A percentile compares a stretch with the other conserved stretches of the same genome.
These are phyloP conservation scores for Passer montanus DNA, from an alignment of 2,113 vertebrate genomes.

Conservation along the genomic window DNA sequence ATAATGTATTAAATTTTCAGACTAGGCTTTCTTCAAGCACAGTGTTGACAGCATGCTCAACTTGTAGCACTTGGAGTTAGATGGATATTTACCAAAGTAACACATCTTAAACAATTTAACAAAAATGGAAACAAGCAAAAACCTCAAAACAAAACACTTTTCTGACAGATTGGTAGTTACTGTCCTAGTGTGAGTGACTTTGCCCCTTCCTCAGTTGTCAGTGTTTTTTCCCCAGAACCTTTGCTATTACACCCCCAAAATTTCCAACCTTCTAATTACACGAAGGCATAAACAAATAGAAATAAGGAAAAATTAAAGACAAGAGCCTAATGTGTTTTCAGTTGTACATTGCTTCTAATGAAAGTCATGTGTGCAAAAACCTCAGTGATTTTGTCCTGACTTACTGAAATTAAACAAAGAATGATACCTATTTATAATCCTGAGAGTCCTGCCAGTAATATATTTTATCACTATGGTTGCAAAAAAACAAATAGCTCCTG, in stretches of 20 bases:
- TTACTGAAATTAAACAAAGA: constrained; percentile 45
- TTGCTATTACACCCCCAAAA: background rate
- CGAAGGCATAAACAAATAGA: background rate
- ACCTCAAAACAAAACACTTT: background rate
- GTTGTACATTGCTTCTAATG: background rate
- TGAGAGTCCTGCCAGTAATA: background rate
- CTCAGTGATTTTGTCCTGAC: background rate
- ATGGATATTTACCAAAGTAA: constrained; percentile 11
- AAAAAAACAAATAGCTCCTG: background rate
- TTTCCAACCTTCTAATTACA: background rate
- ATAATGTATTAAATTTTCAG: background rate
- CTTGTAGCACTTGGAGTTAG: background rate
- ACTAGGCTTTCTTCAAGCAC: background rate
- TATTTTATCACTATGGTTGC: constrained; percentile 33
- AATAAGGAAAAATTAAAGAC: background rate
- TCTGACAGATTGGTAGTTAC: background rate
- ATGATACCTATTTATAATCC: constrained; percentile 31
- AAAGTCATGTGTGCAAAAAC: background rate
- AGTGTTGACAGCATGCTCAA: background rate
- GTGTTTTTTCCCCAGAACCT: background rate
- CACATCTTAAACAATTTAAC: background rate
- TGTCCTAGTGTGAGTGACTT: background rate
- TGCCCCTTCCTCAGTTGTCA: background rate
- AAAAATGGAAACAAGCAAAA: background rate
- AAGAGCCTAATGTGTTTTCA: background rate